Percentiles rank a stretch among this genome's conserved stretches.
These are phyloP conservation scores for Odiellus spinosus DNA, from an alignment of 2,888 invertebrate genomes.

Conservation along the genomic window DNA sequence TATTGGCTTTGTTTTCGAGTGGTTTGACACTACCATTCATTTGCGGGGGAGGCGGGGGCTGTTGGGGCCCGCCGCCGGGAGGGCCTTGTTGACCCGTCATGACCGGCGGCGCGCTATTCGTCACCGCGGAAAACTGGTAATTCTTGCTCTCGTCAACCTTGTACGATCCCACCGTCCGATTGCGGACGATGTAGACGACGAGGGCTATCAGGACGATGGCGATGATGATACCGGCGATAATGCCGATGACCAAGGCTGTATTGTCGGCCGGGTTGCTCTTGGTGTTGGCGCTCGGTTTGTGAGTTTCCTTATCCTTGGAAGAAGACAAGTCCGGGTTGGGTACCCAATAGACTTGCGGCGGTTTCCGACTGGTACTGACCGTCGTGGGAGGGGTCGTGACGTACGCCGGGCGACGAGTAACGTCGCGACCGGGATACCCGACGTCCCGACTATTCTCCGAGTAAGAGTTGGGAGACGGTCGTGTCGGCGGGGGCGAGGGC, in stretches of 20 bases:
- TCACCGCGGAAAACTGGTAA: conserved; percentile 20
- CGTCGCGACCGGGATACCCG: not conserved
- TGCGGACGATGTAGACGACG: conserved; percentile 24
- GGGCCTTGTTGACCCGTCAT: conserved; percentile 5
- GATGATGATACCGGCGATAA: conserved; percentile 77
- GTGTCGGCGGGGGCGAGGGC: not conserved
- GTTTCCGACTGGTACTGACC: conserved; percentile 8
- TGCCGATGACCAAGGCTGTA: conserved; percentile 41
- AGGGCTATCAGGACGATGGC: conserved; percentile 39
- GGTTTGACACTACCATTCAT: conserved; percentile 8
- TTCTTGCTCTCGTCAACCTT: conserved; percentile 34
- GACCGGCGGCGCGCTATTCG: conserved; percentile 9
- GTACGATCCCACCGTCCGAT: conserved; percentile 29
- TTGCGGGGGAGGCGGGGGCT: conserved; percentile 7
- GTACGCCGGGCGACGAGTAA: not conserved
- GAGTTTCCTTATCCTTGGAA: conserved; percentile 8
- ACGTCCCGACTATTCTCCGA: not conserved
- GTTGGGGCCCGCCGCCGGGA: too few species aligned
- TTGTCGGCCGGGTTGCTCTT: conserved; percentile 16
- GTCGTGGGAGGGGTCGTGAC: not conserved
- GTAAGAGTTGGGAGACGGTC: conserved; percentile 2
- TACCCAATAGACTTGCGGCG: conserved; percentile 12
- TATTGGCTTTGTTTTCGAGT: conserved; percentile 6
- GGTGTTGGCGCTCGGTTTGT: conserved; percentile 10
- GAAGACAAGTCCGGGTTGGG: conserved; percentile 12